Evolutionary conservation across 1,140 invertebrate genomes (phyloP), one percentile per base, ranked within the genome.

Genomic region (Epicauta chinensis): DNA sequence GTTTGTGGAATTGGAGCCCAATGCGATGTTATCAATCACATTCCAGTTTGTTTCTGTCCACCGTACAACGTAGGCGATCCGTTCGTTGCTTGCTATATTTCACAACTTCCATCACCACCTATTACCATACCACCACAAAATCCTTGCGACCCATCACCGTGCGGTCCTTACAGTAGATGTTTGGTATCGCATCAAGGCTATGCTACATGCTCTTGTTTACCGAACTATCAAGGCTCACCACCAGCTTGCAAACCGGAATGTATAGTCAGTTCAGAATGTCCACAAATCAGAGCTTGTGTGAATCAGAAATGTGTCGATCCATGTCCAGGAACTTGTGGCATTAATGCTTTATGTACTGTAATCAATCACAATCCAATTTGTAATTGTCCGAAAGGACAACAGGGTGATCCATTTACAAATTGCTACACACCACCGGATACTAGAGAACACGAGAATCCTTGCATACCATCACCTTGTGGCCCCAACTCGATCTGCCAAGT

Each of bases 331-430:
- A 84, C 83, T 50, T 93, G 89, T 71, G 89, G 86, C 2, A 65
- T 81, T 6, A 80, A 80, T 53, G 85, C 89, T 10, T 62, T 80
- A 13, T 93, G 89, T 67, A 76, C 79, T 15, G 83, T 87, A 1
- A 77, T 89, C 16, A 89, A 90, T 67, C 87, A 90, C 62, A 89
- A 89, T 69, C 87, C 89, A 2, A 82, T 90, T 51, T 91, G 88
- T 63, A 84, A 77, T 36, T 92, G 89, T 70, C 77, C 83, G 16
- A 68, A 75, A n/a, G 82, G 81, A 31, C 78, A 81, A 65, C 77
- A 80, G 53, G 89, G 89, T 15, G 86, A 93, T 81, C 88, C 89
- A 23, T 91, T 90, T 61, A 75, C 81, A 12, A 80, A 77, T 36
- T 93, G 91, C 61, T 75, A 76, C 41, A 67, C 67, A 34, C 71